Evolutionary conservation across 2,113 vertebrate species (phyloP).

Genomic region (Tetrax tetrax): DNA sequence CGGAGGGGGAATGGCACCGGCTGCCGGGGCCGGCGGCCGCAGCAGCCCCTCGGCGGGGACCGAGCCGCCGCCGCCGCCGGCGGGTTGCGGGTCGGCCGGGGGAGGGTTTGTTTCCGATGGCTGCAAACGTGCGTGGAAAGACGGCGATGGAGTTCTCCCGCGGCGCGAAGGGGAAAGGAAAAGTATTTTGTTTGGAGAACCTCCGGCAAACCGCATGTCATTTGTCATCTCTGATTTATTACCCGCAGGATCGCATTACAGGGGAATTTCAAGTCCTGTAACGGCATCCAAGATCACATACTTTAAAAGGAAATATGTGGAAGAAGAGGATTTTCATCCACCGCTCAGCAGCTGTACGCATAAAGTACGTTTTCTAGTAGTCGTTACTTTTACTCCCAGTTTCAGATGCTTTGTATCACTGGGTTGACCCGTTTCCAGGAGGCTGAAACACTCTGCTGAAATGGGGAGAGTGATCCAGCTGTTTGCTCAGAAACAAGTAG

Average conservation of each 20-base stretch:
- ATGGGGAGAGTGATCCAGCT: conserved; percentile 43
- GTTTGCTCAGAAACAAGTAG: conserved; percentile 26
- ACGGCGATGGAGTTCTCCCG: conserved; percentile 43
- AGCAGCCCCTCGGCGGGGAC: no score
- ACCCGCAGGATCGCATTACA: conserved; percentile 84
- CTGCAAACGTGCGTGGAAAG: not conserved
- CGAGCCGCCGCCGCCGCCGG: no score
- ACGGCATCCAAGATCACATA: conserved; percentile 90
- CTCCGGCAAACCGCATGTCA: conserved; percentile 75
- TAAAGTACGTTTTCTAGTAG: conserved; percentile 84
- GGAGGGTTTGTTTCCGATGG: conserved; percentile 7
- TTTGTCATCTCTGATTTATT: conserved; percentile 82
- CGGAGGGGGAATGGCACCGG: no score
- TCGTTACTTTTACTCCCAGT: conserved; percentile 63
- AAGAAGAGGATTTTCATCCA: conserved; percentile 89
- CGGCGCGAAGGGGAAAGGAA: conserved; percentile 51
- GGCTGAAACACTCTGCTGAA: conserved; percentile 49
- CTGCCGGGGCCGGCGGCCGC: no score
- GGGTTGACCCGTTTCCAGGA: conserved; percentile 63
- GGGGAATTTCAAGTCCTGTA: conserved; percentile 86
- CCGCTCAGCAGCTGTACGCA: conserved; percentile 89
- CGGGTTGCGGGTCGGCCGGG: not conserved
- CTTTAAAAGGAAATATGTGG: conserved; percentile 97
- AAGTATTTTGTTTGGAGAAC: conserved; percentile 77
- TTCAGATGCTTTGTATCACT: conserved; percentile 62